Conservation (phyloP, 2,797 vertebrate species). For the Coranthus polyacanthus region DNA sequence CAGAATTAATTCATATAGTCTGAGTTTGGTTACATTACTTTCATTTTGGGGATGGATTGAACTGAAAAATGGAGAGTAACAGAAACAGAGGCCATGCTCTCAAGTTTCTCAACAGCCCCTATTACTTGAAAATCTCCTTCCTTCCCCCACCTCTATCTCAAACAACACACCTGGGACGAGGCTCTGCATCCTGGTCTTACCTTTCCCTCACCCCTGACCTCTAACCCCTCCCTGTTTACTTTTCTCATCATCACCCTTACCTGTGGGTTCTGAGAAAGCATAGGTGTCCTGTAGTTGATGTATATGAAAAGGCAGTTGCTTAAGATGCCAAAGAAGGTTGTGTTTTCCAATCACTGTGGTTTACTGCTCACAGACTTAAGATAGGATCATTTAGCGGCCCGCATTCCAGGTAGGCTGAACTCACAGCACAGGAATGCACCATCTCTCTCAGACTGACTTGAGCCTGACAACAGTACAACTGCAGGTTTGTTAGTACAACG, state of each 20-base stretch:
- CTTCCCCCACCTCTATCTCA: slow-evolving; percentile 20
- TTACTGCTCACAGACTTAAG: slow-evolving; percentile 32
- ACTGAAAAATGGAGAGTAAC: slow-evolving; percentile 12
- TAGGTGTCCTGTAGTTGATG: slow-evolving; percentile 9
- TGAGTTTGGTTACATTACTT: not conserved
- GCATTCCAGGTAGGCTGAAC: slow-evolving; percentile 74
- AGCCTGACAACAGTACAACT: slow-evolving; percentile 24
- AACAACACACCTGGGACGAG: slow-evolving; percentile 71
- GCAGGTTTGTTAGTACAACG: slow-evolving; percentile 1
- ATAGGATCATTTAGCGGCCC: slow-evolving; percentile 62
- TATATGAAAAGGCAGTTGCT: slow-evolving; percentile 6
- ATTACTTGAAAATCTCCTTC: slow-evolving; percentile 27
- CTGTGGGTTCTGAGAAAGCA: slow-evolving; percentile 27
- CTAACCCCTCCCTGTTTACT: slow-evolving; percentile 45
- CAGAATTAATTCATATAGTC: too few relatives aligned
- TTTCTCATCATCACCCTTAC: slow-evolving; percentile 51
- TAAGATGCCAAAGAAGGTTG: slow-evolving; percentile 15
- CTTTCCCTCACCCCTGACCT: slow-evolving; percentile 64
- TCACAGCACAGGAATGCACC: slow-evolving; percentile 72
- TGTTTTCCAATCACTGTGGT: slow-evolving; percentile 34
- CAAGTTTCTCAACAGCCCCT: slow-evolving; percentile 57
- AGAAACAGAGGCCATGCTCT: slow-evolving; percentile 39
- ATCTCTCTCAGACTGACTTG: slow-evolving; percentile 23
- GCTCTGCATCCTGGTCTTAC: slow-evolving; percentile 57
- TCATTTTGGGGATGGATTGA: not conserved